Evolutionary conservation across 2,888 invertebrate species (phyloP), one percentile per base, ranked within the genome.

Genomic region (Apamea monoglypha): DNA sequence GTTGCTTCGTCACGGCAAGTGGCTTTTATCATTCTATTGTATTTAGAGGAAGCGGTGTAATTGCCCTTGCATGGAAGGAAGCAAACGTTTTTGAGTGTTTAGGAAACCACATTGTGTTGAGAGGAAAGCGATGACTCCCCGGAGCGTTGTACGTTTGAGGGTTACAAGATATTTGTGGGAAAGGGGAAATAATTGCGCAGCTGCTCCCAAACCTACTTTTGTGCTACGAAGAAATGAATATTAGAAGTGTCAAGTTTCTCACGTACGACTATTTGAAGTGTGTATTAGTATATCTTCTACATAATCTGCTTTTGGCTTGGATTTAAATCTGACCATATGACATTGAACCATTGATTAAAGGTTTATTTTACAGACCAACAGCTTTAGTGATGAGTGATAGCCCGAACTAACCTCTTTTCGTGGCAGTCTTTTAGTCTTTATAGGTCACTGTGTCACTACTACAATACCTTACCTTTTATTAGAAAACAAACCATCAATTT

Each of bases 1-100:
- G 91, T 89, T 86, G 89, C 86, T 85, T 89, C 90, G 92, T 92
- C 93, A 92, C 89, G 92, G 90, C 91, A 91, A 91, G 90, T 92
- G 92, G 90, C 92, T 96, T 95, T 95, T 93, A 93, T n/a, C 94
- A 92, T 95, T 93, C 93, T 92, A 95, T 96, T 96, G 96, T 96
- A 89, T 92, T 89, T 87, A 89, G 92, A 94, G 96, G 96, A 96
- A 96, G 94, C 92, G 91, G 92, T 93, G 94, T 95, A 95, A 95
- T 96, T 95, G 95, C 93, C 93, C 93, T 93, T 93, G 92, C 91
- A 89, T 92, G 93, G 93, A 92, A 95, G 95, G 95, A 95, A 96
- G 92, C 91, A 81, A 89, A 86, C 91, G 90, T 94, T 95, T 94
- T 94, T 94, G 89, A 91, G 88, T 92, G 91, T 91, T 92, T 92